Conservation (phyloP, 2,113 vertebrate species). For the Passer domesticus region DNA sequence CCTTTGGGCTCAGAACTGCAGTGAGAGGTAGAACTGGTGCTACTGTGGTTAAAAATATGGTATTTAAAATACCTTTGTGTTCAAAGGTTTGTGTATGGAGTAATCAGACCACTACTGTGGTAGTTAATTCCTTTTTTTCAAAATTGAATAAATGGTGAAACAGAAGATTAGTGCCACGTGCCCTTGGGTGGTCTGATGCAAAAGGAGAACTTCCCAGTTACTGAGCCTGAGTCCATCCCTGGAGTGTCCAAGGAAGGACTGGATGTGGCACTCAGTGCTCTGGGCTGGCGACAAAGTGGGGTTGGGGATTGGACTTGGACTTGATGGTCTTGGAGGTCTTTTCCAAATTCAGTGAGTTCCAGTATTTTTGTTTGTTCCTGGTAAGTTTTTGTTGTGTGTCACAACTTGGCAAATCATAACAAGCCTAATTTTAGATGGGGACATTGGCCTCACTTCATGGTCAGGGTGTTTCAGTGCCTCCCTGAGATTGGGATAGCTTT, state of each 20-base stretch:
- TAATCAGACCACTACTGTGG: not conserved
- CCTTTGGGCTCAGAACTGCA: not conserved
- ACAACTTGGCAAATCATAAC: rapidly evolving
- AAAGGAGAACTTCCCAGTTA: not conserved
- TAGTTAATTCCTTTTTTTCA: not conserved
- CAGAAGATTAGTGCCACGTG: rapidly evolving
- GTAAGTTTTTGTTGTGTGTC: not conserved
- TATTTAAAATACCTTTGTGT: not conserved
- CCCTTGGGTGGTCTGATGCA: rapidly evolving
- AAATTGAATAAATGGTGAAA: not conserved
- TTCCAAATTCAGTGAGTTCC: not conserved
- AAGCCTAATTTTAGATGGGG: not conserved
- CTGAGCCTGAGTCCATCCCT: not conserved
- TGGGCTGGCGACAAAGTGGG: not conserved
- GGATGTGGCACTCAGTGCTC: not conserved
- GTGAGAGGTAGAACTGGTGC: not conserved
- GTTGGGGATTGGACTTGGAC: not conserved
- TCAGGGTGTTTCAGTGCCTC: not conserved
- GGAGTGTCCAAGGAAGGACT: not conserved
- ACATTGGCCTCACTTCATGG: not conserved
- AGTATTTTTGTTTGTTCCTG: not conserved
- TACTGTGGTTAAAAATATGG: rapidly evolving
- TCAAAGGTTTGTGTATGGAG: not conserved
- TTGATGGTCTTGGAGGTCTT: not conserved
- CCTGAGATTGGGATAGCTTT: not conserved